These are phyloP conservation scores for Oscheius sp. DNA, from an alignment of 2,888 invertebrate species.

Conservation along the genomic window DNA sequence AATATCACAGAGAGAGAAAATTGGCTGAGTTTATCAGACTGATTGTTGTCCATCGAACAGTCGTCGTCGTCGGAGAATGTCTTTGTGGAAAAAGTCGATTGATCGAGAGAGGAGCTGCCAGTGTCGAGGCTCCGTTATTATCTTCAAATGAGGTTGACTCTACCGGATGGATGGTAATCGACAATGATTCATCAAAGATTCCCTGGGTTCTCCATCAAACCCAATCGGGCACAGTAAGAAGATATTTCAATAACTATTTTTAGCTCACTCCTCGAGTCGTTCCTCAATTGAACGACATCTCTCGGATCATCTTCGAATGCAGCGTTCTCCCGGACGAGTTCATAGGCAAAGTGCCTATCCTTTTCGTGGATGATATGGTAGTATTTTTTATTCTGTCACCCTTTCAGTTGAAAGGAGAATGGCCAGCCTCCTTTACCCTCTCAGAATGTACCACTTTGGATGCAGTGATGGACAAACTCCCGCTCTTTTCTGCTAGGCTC, in stretches of 20 bases:
- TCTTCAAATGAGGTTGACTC: neutral
- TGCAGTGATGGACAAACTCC: neutral
- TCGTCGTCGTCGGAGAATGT: neutral
- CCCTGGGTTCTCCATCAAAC: neutral
- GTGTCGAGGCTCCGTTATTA: neutral
- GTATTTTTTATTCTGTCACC: neutral
- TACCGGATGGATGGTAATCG: neutral
- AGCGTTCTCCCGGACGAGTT: neutral
- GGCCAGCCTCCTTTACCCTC: conserved; percentile 5
- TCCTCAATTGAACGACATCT: too few species aligned
- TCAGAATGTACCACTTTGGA: neutral
- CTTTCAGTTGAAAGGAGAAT: neutral
- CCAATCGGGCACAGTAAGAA: neutral
- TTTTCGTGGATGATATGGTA: neutral
- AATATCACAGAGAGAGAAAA: too few species aligned
- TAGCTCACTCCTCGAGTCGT: too few species aligned
- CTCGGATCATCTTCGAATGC: conserved; percentile 3
- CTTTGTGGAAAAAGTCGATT: conserved; percentile 8
- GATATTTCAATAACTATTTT: neutral
- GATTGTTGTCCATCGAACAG: neutral
- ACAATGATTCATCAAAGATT: neutral
- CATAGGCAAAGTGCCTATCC: neutral
- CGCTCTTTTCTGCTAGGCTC: neutral
- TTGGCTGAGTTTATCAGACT: neutral
- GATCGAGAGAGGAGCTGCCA: neutral